Evolutionary conservation across 2,888 invertebrate genomes (phyloP).

Genomic region (Drosophila prostipennis): DNA sequence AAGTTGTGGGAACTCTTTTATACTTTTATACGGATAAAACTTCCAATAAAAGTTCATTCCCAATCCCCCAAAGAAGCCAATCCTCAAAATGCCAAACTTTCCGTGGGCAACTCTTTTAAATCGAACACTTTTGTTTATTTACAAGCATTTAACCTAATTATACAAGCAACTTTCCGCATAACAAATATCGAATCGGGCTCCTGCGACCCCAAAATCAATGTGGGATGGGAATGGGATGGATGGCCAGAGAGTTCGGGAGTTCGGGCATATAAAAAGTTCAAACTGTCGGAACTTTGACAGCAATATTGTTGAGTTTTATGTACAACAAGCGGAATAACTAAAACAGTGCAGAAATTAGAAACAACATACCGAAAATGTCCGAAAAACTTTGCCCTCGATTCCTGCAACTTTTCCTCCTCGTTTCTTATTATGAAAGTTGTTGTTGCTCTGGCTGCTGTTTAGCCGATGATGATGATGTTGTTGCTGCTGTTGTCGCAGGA

Average conservation of each 20-base stretch:
- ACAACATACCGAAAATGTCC: conserved; percentile 64
- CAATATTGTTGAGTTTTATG: conserved; percentile 69
- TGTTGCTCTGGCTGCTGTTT: conserved; percentile 37
- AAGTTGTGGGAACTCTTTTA: conserved; percentile 3
- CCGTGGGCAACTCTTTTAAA: conserved; percentile 31
- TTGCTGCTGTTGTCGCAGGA: conserved; percentile 45
- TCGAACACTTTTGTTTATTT: conserved; percentile 41
- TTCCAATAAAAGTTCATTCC: background rate
- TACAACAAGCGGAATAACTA: conserved; percentile 37
- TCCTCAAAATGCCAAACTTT: conserved; percentile 10
- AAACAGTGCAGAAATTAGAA: conserved; percentile 60
- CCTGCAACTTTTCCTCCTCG: conserved; percentile 45
- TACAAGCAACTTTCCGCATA: conserved; percentile 26
- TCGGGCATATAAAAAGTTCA: conserved; percentile 59
- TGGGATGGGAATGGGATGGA: background rate
- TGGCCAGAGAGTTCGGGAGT: background rate
- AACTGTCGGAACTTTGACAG: conserved; percentile 51
- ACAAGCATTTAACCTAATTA: conserved; percentile 45
- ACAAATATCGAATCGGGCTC: conserved; percentile 21
- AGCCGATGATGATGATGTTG: conserved; percentile 47
- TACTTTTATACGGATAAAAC: background rate
- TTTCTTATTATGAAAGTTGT: conserved; percentile 35
- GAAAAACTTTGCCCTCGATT: conserved; percentile 36
- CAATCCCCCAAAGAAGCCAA: conserved; percentile 8
- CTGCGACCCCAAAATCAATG: background rate